Percentiles rank a stretch among this genome's conserved stretches.
Evolutionary conservation across 2,113 vertebrate genomes (phyloP).

Genomic region (Dromaius novaehollandiae): DNA sequence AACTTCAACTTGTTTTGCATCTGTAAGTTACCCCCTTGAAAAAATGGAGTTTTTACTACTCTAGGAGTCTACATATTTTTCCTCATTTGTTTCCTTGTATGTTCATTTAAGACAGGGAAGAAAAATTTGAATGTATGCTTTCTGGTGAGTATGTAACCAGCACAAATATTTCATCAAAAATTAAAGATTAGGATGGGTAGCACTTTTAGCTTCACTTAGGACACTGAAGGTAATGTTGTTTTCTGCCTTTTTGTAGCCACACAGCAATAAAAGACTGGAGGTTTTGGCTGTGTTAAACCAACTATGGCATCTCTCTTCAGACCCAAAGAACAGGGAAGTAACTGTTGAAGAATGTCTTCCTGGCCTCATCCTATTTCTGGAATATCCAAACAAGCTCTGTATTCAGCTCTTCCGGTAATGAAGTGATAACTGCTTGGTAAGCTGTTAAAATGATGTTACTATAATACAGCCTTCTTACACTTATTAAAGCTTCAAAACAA

Average conservation of each 20-base stretch:
- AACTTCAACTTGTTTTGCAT: too few relatives aligned
- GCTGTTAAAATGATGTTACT: neutral
- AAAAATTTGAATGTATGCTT: neutral
- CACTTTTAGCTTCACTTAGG: neutral
- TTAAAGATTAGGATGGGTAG: neutral
- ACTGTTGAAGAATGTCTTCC: conserved; percentile 80
- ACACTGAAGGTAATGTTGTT: neutral
- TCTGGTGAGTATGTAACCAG: neutral
- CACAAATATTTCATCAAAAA: neutral
- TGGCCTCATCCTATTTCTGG: conserved; percentile 79
- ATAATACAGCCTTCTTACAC: too few relatives aligned
- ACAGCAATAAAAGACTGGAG: conserved; percentile 69
- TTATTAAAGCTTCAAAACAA: too few relatives aligned
- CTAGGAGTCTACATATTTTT: too few relatives aligned
- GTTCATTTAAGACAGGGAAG: too few relatives aligned
- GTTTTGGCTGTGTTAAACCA: conserved; percentile 77
- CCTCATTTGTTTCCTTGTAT: too few relatives aligned
- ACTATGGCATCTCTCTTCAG: conserved; percentile 78
- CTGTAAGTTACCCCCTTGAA: too few relatives aligned
- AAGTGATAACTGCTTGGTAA: neutral
- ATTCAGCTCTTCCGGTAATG: conserved; percentile 76
- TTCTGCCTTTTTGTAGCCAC: neutral
- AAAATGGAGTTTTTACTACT: too few relatives aligned
- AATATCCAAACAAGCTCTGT: conserved; percentile 72
- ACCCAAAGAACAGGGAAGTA: conserved; percentile 77